These are phyloP conservation scores for Thysanoteuthis rhombus DNA, from an alignment of 2,888 invertebrate genomes.

Conservation along the genomic window DNA sequence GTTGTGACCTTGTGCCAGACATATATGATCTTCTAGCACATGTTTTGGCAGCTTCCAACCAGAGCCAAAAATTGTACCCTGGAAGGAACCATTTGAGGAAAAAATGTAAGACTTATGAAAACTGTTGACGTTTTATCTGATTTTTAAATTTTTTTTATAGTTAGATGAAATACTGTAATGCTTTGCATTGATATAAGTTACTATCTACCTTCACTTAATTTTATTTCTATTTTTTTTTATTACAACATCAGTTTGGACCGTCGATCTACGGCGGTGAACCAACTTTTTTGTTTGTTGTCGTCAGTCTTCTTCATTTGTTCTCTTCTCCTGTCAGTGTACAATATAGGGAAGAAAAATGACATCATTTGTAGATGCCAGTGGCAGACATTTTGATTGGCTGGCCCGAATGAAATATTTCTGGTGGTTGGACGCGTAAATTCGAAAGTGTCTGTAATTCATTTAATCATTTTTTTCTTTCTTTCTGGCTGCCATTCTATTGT, in stretches of 20 bases:
- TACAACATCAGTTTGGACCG: no score
- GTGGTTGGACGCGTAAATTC: background rate
- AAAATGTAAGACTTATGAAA: background rate
- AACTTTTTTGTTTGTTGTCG: background rate
- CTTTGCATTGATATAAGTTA: no score
- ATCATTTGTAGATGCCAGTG: background rate
- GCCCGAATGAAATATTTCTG: background rate
- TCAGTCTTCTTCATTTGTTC: background rate
- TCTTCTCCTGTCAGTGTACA: background rate
- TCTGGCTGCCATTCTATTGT: background rate
- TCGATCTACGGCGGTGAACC: no score
- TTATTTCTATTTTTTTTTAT: no score
- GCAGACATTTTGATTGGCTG: background rate
- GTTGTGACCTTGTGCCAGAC: no score
- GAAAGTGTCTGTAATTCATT: background rate
- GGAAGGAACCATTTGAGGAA: background rate
- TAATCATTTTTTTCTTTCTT: background rate
- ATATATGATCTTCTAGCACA: no score
- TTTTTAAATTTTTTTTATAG: background rate
- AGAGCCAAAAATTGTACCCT: background rate
- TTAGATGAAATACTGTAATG: no score
- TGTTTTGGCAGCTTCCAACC: no score
- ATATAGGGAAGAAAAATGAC: background rate
- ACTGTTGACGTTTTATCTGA: background rate
- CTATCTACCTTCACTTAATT: no score